These are phyloP conservation scores for Mycteria americana DNA, from an alignment of 2,797 vertebrate genomes.

Conservation along the genomic window DNA sequence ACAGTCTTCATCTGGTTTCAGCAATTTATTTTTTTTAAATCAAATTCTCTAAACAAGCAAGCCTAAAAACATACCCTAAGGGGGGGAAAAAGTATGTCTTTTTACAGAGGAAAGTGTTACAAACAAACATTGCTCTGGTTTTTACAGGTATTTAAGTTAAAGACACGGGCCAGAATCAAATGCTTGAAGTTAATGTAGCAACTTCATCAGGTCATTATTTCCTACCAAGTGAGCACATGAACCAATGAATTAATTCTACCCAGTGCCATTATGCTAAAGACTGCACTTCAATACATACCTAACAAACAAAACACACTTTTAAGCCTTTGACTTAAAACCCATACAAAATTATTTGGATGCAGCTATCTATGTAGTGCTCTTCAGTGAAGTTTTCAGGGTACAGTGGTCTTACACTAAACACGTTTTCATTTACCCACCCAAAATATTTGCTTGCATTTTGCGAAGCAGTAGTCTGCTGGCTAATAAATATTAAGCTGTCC, in stretches of 20 bases:
- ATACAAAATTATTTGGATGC: background rate
- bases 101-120: background rate
- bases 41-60: background rate
- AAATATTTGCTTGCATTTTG: background rate
- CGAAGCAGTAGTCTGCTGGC: background rate
- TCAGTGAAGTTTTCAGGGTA: background rate
- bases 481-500: background rate
- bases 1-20: background rate
- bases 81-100: background rate
- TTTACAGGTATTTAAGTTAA: background rate
- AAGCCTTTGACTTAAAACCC: background rate
- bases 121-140: background rate
- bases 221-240: background rate
- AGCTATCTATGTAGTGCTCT: background rate
- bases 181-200: background rate
- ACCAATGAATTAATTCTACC: background rate
- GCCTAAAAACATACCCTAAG: background rate
- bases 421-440: too few species aligned
- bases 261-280: background rate
- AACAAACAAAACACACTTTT: background rate
- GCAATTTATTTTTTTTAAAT: background rate
- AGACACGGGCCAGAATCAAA: background rate
- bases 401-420: background rate
- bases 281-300: background rate
- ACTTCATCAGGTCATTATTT: background rate